Evolutionary conservation across 2,888 invertebrate species (phyloP), one percentile per base, ranked within the genome.

Genomic region (Acrobasis repandana): DNA sequence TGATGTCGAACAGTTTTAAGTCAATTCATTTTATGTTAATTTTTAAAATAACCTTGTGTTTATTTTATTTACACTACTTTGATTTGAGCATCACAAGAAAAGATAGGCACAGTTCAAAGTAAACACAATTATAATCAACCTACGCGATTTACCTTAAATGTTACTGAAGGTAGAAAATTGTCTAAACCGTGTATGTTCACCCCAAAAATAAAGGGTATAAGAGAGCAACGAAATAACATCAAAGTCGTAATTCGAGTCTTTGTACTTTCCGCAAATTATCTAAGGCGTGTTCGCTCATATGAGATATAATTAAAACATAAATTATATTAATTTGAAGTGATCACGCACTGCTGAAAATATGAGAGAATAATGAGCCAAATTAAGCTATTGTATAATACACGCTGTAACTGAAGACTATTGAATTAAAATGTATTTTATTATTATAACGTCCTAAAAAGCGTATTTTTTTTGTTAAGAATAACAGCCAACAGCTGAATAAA

Each of bases 291-390:
- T 46, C 51, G 60, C 46, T 60, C 52, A 47, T 16, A 51, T 34
- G 60, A 52, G 52, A 47, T 52, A 61, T 68, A 69, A 71, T 75
- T 70, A 70, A 65, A 61, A 65, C 65, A 66, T 63, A 72, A 63
- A 71, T 74, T 72, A 67, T 57, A 56, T 71, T 71, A 68, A 69
- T 72, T 71, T 67, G 65, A 65, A 68, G 65, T 69, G 59, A 68
- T 73, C 71, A 73, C 68, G 66, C 67, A 54, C 59, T 38, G 58
- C 51, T 57, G 60, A 57, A 61, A 68, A 65, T 62, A 61, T 56
- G 63, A 57, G 46, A 49, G 46, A 36, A 43, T 61, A 52, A 61
- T 49, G 59, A 47, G 54, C 49, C 48, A 60, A 61, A 63, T 64
- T 63, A 61, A 61, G 46, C 47, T 16, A 33, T 59, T 33, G 38